Percentiles rank a stretch among this genome's conserved stretches.
Conservation (phyloP, 2,888 invertebrate species). For the Drosophila algonquin region DNA sequence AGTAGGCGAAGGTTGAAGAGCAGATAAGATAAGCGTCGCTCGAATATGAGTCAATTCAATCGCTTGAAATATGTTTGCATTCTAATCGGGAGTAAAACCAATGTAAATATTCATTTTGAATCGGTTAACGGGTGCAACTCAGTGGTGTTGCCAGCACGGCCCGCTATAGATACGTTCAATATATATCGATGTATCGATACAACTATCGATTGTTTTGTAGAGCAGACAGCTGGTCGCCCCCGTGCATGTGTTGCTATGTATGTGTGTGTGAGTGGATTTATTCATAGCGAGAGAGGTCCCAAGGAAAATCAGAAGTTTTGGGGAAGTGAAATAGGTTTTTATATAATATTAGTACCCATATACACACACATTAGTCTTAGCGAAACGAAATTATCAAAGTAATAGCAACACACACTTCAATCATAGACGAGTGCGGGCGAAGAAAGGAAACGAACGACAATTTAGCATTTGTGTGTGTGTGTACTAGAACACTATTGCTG, state of each 20-base stretch:
- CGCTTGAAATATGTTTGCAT: neutral
- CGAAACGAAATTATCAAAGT: conserved; percentile 10
- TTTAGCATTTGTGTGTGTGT: conserved; percentile 40
- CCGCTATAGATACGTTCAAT: neutral
- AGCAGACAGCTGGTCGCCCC: conserved; percentile 57
- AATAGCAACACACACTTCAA: conserved; percentile 30
- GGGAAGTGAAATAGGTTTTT: conserved; percentile 39
- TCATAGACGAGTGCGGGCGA: conserved; percentile 50
- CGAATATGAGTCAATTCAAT: neutral
- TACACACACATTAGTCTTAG: conserved; percentile 21
- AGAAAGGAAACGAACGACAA: conserved; percentile 23
- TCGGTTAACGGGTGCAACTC: neutral
- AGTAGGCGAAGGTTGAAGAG: conserved; percentile 53
- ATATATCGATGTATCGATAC: neutral
- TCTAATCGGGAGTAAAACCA: neutral
- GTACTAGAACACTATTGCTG: conserved; percentile 2
- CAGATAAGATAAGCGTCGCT: neutral
- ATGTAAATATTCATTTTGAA: neutral
- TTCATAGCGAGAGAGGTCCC: conserved; percentile 51
- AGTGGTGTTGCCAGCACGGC: neutral
- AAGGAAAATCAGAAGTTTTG: conserved; percentile 42
- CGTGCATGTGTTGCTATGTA: conserved; percentile 40
- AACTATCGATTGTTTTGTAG: conserved; percentile 2
- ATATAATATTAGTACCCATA: conserved; percentile 32
- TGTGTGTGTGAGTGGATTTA: conserved; percentile 55